Conservation (phyloP, 2,797 vertebrate species). For the Spheniscus humboldti region DNA sequence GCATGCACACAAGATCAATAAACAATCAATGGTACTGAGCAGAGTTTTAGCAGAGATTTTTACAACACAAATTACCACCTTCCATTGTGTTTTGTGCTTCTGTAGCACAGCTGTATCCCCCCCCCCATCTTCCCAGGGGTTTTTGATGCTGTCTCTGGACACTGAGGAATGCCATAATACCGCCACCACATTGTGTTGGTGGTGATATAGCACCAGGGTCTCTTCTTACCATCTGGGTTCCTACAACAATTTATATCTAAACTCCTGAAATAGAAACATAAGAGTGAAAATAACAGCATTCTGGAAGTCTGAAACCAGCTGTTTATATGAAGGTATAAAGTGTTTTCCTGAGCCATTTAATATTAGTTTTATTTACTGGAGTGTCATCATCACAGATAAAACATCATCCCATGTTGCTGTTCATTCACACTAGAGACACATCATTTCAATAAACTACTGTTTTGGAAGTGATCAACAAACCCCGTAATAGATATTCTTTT, state of each 20-base stretch:
- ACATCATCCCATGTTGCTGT: neutral
- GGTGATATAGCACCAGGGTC: slow-evolving; percentile 85
- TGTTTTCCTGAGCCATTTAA: neutral
- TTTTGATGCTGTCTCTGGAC: neutral
- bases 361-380: neutral
- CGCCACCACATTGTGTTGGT: slow-evolving; percentile 71
- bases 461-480: neutral
- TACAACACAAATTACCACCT: neutral
- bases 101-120: neutral
- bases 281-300: neutral
- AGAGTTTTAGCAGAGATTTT: neutral
- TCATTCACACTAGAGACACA: neutral
- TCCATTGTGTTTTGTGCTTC: neutral
- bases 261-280: slow-evolving; percentile 65
- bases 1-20: neutral
- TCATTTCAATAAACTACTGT: neutral
- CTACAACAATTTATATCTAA: slow-evolving; percentile 83
- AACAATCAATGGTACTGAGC: neutral
- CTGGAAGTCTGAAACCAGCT: neutral
- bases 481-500: neutral
- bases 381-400: neutral
- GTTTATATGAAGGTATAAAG: neutral
- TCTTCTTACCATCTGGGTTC: slow-evolving; percentile 81
- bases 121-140: neutral
- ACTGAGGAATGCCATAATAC: slow-evolving; percentile 78